These are phyloP conservation scores for Erebia palarica DNA, from an alignment of 2,888 invertebrate species.

Conservation along the genomic window DNA sequence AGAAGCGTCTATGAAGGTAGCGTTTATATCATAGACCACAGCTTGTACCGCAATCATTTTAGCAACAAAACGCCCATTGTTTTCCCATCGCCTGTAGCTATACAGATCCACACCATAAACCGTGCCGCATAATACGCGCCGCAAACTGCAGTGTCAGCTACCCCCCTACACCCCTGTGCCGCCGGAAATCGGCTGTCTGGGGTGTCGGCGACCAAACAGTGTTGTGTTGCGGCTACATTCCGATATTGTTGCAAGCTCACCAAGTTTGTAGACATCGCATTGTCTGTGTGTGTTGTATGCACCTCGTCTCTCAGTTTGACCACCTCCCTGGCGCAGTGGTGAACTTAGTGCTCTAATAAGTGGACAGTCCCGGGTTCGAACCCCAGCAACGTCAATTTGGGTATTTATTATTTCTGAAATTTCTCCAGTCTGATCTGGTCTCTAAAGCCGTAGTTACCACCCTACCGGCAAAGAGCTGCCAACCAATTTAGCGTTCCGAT, in stretches of 20 bases:
- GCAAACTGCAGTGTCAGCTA: slow-evolving; percentile 28
- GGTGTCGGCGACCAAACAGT: neutral
- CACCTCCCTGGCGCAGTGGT: no score
- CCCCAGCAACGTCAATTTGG: no score
- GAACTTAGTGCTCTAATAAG: no score
- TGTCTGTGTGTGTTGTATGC: neutral
- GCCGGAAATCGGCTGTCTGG: slow-evolving; percentile 39
- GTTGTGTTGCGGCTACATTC: slow-evolving; percentile 13
- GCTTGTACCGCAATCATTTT: neutral
- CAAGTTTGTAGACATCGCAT: neutral
- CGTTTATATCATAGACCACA: neutral
- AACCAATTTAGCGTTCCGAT: no score
- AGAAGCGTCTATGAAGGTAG: neutral
- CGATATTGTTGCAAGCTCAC: neutral
- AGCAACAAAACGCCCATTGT: slow-evolving; percentile 8
- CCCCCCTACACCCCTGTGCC: slow-evolving; percentile 10
- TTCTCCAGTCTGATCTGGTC: no score
- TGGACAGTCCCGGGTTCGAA: no score
- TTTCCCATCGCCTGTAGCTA: neutral
- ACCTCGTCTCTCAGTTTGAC: neutral
- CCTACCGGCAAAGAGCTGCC: no score
- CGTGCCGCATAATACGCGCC: slow-evolving; percentile 27
- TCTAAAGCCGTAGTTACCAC: no score
- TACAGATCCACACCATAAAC: neutral
- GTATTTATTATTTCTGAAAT: no score